phyloP scores from a whole-genome alignment of 1,140 invertebrate species.

The Andrena cerasifolii region DNA sequence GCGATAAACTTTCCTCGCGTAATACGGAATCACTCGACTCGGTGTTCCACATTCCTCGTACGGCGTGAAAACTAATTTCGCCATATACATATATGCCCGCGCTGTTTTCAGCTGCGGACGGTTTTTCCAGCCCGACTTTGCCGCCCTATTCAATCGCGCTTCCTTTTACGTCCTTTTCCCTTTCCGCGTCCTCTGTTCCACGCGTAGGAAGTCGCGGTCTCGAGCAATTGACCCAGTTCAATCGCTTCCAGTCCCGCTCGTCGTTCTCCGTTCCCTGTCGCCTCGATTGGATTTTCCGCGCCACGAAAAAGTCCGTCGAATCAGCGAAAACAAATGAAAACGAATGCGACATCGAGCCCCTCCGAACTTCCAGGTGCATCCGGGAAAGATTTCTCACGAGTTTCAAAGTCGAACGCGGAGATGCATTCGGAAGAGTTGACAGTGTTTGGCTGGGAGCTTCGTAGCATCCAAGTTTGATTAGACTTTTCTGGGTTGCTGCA shows the following conservation, averaged over 20 bases:
- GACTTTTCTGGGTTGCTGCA: too few species aligned
- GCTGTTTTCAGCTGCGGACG: neutral
- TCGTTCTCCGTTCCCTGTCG: neutral
- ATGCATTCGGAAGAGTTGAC: too few species aligned
- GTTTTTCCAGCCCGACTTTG: neutral
- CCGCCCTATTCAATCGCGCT: slow-evolving; percentile 4
- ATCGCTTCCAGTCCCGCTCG: neutral
- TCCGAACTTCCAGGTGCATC: too few species aligned
- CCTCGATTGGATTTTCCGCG: neutral
- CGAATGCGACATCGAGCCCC: neutral
- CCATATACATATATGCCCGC: neutral
- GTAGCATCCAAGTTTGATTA: too few species aligned
- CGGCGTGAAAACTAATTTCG: slow-evolving; percentile 24
- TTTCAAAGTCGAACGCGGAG: neutral
- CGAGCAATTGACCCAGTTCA: slow-evolving; percentile 30
- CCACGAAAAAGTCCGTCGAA: neutral
- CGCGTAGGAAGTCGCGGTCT: slow-evolving; percentile 4
- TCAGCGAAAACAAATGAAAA: neutral
- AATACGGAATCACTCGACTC: neutral
- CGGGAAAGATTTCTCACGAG: neutral
- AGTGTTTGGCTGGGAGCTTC: too few species aligned
- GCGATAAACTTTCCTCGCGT: slow-evolving; percentile 7
- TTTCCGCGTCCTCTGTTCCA: neutral
- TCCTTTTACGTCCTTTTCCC: neutral
- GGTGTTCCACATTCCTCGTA: neutral